These are phyloP conservation scores for Arnoldichthys spilopterus DNA, from an alignment of 2,797 vertebrate species.

Conservation along the genomic window DNA sequence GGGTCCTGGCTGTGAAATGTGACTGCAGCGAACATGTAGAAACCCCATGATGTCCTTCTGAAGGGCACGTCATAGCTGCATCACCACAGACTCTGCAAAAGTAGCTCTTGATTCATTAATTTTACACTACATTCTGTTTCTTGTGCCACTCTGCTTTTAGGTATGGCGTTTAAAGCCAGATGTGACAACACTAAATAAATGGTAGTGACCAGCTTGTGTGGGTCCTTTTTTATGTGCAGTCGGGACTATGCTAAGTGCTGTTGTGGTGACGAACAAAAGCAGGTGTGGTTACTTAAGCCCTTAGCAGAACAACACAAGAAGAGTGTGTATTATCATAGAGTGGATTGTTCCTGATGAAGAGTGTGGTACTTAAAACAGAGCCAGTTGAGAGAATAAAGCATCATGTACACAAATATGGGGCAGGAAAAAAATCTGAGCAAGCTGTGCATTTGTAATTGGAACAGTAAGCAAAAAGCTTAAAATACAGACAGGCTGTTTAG, in stretches of 20 bases:
- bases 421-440: not conserved
- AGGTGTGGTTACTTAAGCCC: not conserved
- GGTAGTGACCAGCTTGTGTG: not conserved
- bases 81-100: not conserved
- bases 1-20: not conserved
- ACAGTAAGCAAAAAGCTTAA: not conserved
- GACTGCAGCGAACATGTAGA: not conserved
- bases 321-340: not conserved
- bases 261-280: not conserved
- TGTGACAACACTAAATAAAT: not conserved
- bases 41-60: not conserved
- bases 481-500: constrained; percentile 5
- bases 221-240: not conserved
- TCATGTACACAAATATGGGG: too few relatives aligned
- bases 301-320: not conserved
- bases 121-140: not conserved
- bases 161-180: too few relatives aligned
- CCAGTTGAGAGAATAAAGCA: not conserved
- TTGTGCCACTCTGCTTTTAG: too few relatives aligned
- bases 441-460: not conserved
- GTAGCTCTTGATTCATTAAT: not conserved
- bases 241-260: not conserved
- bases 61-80: not conserved
- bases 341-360: not conserved
- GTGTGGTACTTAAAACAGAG: constrained; percentile 9